Base-by-base conservation (phyloP, 2,113 vertebrate genomes). In the Pungitius pungitius region DNA sequence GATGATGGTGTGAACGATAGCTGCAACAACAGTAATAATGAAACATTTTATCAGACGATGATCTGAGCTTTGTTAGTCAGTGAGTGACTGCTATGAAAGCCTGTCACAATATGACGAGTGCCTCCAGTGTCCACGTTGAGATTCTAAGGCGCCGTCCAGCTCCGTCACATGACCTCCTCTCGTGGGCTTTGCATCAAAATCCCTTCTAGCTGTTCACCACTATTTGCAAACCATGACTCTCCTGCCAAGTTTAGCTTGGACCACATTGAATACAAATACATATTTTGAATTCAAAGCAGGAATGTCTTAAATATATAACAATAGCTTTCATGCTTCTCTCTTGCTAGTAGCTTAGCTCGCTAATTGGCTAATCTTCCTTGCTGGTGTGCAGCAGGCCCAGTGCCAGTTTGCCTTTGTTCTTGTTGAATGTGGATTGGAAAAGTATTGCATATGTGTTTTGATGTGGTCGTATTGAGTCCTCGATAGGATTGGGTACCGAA, bases 1-100 rank as follows among this genome's bases (percentile, higher is more conserved):
- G 69, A 77, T 52, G 43, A 73, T 73, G n/a, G 35, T 43, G 35
- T 47, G 18, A 45, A 63, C 49, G 33, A 64, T 45, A 39, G 42
- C 22, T 30, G 26, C 35, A 35, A 43, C 63, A 56, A 27, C 33
- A 64, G 59, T 13, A 17, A 76, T 24, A 49, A 63, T 71, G 20
- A 54, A 73, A 27, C 39, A 11, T 8, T 45, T 63, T 14, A 73
- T 56, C 20, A 51, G 67, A 57, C 8, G 20, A 61, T 17, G 22
- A 22, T n/a, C 49, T 22, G 49, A 8, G n/a, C 49, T 51, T 51
- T 51, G n/a, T 51, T 51, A 51, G 47, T 45, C 43, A 18, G 20
- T 51, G n/a, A 24, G 49, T 12, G 49, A 51, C 10, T 10, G 49
- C 49, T 51, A 22, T 4, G 10, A 51, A 51, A 51, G 20, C n/a